Evolutionary conservation across 2,888 invertebrate genomes (phyloP), one percentile per base, ranked within the genome.

Genomic region (Podabrus alpinus): DNA sequence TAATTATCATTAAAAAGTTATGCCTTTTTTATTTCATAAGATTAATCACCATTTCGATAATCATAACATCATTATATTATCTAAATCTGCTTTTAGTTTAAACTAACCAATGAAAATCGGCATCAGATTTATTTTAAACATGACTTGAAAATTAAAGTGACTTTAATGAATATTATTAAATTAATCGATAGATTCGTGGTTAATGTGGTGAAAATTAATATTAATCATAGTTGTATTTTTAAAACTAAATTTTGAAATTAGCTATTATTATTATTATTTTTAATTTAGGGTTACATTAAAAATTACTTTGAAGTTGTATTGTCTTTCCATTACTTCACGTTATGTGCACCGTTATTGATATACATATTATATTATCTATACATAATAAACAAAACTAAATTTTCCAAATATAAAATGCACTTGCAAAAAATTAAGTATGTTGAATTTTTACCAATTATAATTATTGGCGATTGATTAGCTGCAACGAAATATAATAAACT

Each of bases 21-120:
- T 29, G 13, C n/a, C 64, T 4, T 16, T 25, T 62, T 45, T 25
- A 59, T 25, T 24, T 62, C 7, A 61, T 9, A 61, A 70, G 61
- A 17, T 70, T 61, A 21, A 21, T 61, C 60, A 70, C 61, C 61
- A 70, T 64, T 64, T 19, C 61, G 67, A 69, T 72, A 62, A 24
- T 15, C 17, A 69, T 9, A n/a, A 45, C 7, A 45, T n/a, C n/a
- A n/a, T n/a, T 2, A 45, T 11, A n/a, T 7, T 7, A 45, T 45
- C n/a, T 45, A 21, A 21, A 21, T 7, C 21, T 21, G 7, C 7
- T 7, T 21, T 21, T 21, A 7, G 21, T 3, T n/a, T n/a, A n/a
- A n/a, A n/a, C n/a, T n/a, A n/a, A n/a, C n/a, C n/a, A n/a, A n/a
- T n/a, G n/a, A n/a, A n/a, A n/a, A n/a, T n/a, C n/a, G n/a, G n/a